Conservation (phyloP, 2,797 vertebrate species). For the Melanotaenia trifasciata region DNA sequence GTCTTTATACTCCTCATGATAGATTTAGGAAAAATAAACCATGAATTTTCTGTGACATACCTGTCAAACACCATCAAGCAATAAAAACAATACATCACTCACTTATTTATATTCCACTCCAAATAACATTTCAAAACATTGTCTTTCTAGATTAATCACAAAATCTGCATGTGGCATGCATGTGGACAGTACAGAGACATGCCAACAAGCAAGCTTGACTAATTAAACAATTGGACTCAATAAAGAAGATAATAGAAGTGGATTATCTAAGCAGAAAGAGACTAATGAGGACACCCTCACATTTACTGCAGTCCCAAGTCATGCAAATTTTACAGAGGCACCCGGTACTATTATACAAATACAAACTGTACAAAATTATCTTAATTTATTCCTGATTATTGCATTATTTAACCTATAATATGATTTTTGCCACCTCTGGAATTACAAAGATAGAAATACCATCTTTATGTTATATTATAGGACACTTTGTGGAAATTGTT, state of each 20-base stretch:
- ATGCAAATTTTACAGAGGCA: constrained; percentile 39
- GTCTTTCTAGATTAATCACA: constrained; percentile 83
- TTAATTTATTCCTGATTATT: constrained; percentile 14
- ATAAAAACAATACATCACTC: constrained; percentile 83
- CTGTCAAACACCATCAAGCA: constrained; percentile 80
- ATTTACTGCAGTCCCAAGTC: constrained; percentile 37
- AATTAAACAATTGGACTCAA: constrained; percentile 50
- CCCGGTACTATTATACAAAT: not conserved
- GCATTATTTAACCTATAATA: constrained; percentile 18
- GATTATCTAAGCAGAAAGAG: constrained; percentile 56
- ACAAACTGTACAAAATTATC: not conserved
- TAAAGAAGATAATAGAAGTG: constrained; percentile 57
- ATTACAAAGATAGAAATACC: not conserved
- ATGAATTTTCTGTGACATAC: constrained; percentile 80
- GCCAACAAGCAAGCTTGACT: constrained; percentile 67
- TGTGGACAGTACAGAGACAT: constrained; percentile 37
- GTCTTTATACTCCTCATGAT: constrained; percentile 84
- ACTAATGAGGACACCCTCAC: constrained; percentile 59
- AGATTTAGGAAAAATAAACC: constrained; percentile 81
- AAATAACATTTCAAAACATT: constrained; percentile 80
- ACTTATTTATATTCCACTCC: constrained; percentile 82
- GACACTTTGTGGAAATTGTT: not conserved
- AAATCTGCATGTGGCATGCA: constrained; percentile 75
- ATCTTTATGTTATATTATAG: not conserved
- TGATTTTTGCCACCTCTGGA: constrained; percentile 6